phyloP scores from a whole-genome alignment of 2,797 vertebrate genomes.

The Sebastes taczanowskii region DNA sequence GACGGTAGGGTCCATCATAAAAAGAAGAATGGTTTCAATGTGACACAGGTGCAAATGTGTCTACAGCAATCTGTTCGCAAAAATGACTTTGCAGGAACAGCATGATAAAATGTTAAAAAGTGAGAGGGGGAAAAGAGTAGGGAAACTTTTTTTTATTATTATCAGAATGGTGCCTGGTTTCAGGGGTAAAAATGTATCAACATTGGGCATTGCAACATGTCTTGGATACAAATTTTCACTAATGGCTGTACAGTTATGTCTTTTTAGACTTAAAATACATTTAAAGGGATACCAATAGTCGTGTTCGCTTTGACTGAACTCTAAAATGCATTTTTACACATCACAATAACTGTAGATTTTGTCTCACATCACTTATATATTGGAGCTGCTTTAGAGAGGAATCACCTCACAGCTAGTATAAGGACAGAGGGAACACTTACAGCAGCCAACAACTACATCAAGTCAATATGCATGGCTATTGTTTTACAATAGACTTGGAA shows the following conservation, averaged over 20 bases:
- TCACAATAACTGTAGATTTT: background rate
- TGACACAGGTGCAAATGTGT: conserved; percentile 29
- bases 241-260: background rate
- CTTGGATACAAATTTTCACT: background rate
- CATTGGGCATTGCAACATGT: background rate
- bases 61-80: conserved; percentile 4
- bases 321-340: no score
- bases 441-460: background rate
- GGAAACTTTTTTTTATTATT: background rate
- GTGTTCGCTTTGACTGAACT: background rate
- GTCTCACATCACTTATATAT: background rate
- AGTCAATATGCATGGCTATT: background rate
- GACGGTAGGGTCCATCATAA: background rate
- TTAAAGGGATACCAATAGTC: background rate
- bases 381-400: background rate
- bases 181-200: background rate
- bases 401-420: background rate
- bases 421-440: background rate
- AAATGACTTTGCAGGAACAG: background rate
- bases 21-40: conserved; percentile 9
- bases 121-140: background rate
- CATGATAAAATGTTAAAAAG: background rate
- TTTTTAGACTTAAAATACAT: no score
- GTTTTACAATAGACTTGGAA: background rate
- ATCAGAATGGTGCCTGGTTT: no score